A percentile compares a stretch with the other conserved stretches of the same genome.
These are phyloP conservation scores for Aporophyla nigra DNA, from an alignment of 2,888 invertebrate genomes.

Conservation along the genomic window DNA sequence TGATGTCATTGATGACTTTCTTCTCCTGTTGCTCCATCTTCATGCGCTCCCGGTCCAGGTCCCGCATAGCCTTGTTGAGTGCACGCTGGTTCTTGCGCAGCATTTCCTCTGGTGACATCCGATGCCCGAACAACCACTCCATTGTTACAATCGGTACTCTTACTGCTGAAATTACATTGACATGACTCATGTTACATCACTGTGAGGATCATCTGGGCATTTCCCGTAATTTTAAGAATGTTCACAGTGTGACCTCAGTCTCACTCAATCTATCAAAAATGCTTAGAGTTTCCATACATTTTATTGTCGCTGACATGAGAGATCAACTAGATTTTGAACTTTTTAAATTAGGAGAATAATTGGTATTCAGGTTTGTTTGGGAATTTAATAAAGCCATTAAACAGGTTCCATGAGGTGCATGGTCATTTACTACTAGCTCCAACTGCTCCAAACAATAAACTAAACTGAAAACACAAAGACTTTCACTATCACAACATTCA, in stretches of 20 bases:
- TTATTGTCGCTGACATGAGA: no score
- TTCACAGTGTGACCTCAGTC: no score
- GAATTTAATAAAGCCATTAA: neutral
- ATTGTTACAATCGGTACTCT: slow-evolving; percentile 83
- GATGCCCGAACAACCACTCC: slow-evolving; percentile 99
- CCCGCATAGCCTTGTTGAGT: slow-evolving; percentile 99
- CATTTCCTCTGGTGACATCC: slow-evolving; percentile 99
- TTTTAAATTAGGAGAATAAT: no score
- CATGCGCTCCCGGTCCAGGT: slow-evolving; percentile 97
- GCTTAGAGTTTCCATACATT: no score
- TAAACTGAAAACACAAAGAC: neutral
- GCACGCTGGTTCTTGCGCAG: slow-evolving; percentile 99
- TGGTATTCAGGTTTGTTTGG: neutral
- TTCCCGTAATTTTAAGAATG: no score
- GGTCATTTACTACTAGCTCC: neutral
- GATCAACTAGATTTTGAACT: no score
- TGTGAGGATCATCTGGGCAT: no score
- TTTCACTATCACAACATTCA: neutral
- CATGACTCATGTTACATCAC: no score
- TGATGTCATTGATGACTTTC: slow-evolving; percentile 99
- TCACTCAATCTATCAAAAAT: no score
- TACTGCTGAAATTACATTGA: slow-evolving; percentile 9
- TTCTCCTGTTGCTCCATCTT: slow-evolving; percentile 99
- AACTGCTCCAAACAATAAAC: neutral
- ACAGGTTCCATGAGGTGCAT: neutral